phyloP scores from a whole-genome alignment of 2,113 vertebrate species.

The Saguinus midas region DNA sequence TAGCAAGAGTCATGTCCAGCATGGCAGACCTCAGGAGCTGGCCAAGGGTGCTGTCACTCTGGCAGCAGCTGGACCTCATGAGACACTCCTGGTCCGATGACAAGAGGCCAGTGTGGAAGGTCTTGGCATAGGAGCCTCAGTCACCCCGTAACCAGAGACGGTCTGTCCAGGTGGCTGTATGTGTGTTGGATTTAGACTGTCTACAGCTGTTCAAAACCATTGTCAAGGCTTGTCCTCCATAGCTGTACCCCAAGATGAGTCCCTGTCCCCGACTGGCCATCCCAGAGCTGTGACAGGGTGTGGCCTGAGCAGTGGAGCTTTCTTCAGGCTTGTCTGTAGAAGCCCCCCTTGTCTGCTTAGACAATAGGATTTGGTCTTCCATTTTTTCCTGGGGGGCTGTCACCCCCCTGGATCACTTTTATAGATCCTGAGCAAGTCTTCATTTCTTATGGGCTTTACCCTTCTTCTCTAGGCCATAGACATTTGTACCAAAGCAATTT shows the following conservation, averaged over 20 bases:
- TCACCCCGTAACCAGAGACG: not conserved
- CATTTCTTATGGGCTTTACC: no score
- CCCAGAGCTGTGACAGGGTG: not conserved
- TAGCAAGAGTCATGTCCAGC: not conserved
- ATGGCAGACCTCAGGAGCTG: not conserved
- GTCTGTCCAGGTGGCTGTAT: not conserved
- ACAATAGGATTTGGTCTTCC: not conserved
- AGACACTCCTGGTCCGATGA: not conserved
- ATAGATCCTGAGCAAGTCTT: not conserved
- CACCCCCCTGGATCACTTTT: not conserved
- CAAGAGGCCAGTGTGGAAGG: no score
- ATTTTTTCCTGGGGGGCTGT: accelerated
- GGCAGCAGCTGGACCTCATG: not conserved
- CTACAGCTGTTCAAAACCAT: not conserved
- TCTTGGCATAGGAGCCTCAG: not conserved
- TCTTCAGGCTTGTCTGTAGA: not conserved
- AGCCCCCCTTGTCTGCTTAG: not conserved
- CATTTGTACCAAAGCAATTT: not conserved
- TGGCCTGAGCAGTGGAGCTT: accelerated
- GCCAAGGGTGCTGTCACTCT: not conserved
- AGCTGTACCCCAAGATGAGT: not conserved
- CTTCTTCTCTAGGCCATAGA: not conserved
- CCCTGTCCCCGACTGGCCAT: no score
- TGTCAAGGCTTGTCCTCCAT: not conserved
- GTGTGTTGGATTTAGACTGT: not conserved